These are phyloP conservation scores for Acronicta aceris DNA, from an alignment of 2,888 invertebrate genomes.

Conservation along the genomic window DNA sequence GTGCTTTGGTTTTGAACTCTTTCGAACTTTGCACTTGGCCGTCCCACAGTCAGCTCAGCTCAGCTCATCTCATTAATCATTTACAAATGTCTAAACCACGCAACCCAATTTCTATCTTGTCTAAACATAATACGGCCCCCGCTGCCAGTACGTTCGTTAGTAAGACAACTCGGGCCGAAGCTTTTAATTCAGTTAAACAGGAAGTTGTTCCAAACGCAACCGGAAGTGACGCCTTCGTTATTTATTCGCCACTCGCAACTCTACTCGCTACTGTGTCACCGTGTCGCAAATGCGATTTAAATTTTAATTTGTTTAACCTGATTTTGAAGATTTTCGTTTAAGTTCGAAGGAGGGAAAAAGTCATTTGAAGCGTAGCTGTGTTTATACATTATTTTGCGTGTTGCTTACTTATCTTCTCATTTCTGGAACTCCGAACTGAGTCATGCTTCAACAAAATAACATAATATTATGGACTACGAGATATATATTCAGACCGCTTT, in stretches of 20 bases:
- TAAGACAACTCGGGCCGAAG: constrained; percentile 76
- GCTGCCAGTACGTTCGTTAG: constrained; percentile 77
- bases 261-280: constrained; percentile 44
- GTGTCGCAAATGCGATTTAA: constrained; percentile 44
- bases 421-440: too few relatives aligned
- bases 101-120: constrained; percentile 12
- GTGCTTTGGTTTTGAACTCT: too few relatives aligned
- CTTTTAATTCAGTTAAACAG: constrained; percentile 83
- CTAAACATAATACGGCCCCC: constrained; percentile 58
- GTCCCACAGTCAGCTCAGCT: too few relatives aligned
- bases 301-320: constrained; percentile 38
- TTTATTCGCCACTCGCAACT: constrained; percentile 53
- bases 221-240: constrained; percentile 70
- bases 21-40: too few relatives aligned
- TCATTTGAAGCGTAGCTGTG: too few relatives aligned
- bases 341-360: neutral
- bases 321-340: constrained; percentile 6
- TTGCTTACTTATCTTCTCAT: neutral
- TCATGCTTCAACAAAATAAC: too few relatives aligned
- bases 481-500: too few relatives aligned
- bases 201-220: constrained; percentile 66
- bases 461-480: too few relatives aligned
- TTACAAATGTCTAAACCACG: neutral
- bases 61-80: too few relatives aligned
- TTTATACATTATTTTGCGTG: too few relatives aligned